These are phyloP conservation scores for Drosophila putrida DNA, from an alignment of 2,888 invertebrate species.

Conservation along the genomic window DNA sequence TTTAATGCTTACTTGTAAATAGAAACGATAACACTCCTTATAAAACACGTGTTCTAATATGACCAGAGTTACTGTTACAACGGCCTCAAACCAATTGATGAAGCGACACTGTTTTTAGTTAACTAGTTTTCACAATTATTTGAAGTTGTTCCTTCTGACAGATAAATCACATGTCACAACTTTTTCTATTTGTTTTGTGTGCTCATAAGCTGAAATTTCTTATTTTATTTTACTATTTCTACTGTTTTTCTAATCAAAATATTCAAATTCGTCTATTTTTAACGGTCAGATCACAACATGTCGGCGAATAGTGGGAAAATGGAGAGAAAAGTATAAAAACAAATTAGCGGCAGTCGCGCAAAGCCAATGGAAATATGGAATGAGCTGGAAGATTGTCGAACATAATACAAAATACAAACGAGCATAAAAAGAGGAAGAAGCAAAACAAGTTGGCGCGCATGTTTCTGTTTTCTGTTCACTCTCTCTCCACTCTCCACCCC, in stretches of 20 bases:
- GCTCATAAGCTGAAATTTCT: no score
- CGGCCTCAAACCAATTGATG: constrained; percentile 23
- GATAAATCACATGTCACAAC: no score
- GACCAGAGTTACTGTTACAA: constrained; percentile 7
- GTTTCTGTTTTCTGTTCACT: constrained; percentile 24
- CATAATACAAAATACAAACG: constrained; percentile 14
- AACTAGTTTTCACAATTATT: no score
- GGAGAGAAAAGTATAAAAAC: constrained; percentile 19
- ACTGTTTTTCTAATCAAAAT: no score
- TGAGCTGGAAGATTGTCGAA: constrained; percentile 43
- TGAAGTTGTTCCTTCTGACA: no score
- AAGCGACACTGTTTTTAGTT: neutral
- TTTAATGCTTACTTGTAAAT: no score
- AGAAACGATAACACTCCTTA: no score
- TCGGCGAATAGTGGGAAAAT: constrained; percentile 11
- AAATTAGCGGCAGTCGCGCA: constrained; percentile 36
- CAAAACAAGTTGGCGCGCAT: constrained; percentile 63
- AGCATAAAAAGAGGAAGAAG: constrained; percentile 28
- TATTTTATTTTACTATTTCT: no score
- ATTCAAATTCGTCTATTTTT: no score
- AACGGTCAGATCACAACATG: constrained; percentile 14
- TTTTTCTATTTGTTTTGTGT: no score
- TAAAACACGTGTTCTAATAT: neutral
- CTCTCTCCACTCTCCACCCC: no score
- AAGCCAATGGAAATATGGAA: constrained; percentile 35